A percentile compares a stretch with the other conserved stretches of the same genome.
Evolutionary conservation across 2,113 vertebrate species (phyloP).

Genomic region (Phoxinus phoxinus): DNA sequence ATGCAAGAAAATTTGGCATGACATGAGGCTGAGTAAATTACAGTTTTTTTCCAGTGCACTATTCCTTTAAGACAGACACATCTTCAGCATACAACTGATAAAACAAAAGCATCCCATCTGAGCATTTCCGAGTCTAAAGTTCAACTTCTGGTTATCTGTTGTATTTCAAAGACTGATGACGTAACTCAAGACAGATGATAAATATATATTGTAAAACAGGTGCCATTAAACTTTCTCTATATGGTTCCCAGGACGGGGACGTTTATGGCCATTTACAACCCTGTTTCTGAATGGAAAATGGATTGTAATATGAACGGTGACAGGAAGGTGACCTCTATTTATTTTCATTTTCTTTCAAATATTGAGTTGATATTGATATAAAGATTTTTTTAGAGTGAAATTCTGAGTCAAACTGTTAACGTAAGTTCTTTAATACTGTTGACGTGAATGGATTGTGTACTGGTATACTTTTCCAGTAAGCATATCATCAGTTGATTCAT

Average conservation of each 20-base stretch:
- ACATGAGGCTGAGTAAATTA: too few species aligned
- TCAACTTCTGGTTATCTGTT: slow-evolving; percentile 19
- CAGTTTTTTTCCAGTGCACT: background rate
- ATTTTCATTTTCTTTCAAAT: background rate
- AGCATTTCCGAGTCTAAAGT: slow-evolving; percentile 32
- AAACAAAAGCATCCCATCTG: background rate
- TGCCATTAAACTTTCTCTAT: background rate
- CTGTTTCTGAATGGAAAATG: slow-evolving; percentile 1
- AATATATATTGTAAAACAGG: slow-evolving; percentile 28
- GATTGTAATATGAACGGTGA: background rate
- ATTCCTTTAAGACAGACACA: background rate
- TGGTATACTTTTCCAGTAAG: background rate
- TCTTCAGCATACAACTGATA: slow-evolving; percentile 19
- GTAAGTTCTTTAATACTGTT: background rate
- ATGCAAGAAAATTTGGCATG: background rate
- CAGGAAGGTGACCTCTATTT: slow-evolving; percentile 1
- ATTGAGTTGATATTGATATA: background rate
- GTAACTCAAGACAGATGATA: background rate
- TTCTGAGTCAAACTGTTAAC: slow-evolving; percentile 2
- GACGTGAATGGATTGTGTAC: background rate
- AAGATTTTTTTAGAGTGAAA: background rate
- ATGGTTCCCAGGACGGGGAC: too few species aligned
- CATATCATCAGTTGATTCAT: slow-evolving; percentile 6
- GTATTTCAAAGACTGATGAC: slow-evolving; percentile 20
- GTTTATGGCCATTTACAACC: slow-evolving; percentile 33